Conservation (phyloP, 2,113 vertebrate genomes). For the Corythornis vintsioides region DNA sequence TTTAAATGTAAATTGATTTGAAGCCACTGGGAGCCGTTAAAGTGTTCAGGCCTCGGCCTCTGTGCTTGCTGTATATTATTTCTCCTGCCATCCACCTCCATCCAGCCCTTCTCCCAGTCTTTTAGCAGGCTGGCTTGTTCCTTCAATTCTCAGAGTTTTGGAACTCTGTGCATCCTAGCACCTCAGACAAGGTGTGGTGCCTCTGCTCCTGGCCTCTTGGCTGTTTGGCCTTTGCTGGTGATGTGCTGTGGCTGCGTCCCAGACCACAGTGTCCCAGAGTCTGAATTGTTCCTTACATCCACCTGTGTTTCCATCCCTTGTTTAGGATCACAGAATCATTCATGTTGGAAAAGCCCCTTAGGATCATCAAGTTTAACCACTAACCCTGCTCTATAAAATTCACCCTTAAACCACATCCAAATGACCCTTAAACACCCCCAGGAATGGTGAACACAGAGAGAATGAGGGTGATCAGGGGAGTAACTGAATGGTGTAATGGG, state of each 20-base stretch:
- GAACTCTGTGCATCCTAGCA: fast-evolving
- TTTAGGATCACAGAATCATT: no score
- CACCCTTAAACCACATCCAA: no score
- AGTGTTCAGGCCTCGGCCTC: background rate
- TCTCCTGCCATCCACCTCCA: background rate
- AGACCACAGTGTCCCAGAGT: fast-evolving
- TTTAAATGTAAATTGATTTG: slow-evolving; percentile 70
- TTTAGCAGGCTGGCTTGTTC: background rate
- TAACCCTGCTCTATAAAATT: no score
- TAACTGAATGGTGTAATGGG: background rate
- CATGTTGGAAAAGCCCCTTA: no score
- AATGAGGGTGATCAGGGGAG: background rate
- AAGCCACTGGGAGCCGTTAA: slow-evolving; percentile 46
- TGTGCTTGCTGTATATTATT: fast-evolving
- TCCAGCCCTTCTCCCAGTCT: background rate
- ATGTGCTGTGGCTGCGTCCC: fast-evolving
- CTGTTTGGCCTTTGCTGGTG: background rate
- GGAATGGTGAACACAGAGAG: background rate
- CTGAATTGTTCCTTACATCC: background rate
- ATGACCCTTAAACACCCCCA: no score
- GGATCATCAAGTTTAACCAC: no score
- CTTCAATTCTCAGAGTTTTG: background rate
- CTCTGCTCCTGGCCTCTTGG: background rate
- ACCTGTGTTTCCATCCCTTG: background rate
- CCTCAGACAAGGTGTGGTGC: fast-evolving